phyloP scores from a whole-genome alignment of 2,113 vertebrate species.

The Ranitomeya variabilis region DNA sequence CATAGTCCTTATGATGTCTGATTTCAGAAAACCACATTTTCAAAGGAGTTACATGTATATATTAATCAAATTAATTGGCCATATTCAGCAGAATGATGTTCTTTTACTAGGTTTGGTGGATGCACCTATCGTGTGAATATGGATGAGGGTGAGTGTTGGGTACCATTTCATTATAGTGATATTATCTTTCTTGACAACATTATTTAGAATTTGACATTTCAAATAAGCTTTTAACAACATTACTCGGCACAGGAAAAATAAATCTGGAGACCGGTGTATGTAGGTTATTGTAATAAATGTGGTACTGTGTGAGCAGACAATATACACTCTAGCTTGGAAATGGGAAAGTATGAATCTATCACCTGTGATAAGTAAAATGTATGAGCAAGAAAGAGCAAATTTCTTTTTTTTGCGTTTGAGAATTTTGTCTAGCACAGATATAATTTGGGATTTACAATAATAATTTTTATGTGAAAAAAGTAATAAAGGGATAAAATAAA shows the following conservation, averaged over 20 bases:
- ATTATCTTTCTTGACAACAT: not conserved
- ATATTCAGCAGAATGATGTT: not conserved
- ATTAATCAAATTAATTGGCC: not conserved
- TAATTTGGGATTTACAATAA: not conserved
- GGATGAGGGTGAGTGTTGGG: not conserved
- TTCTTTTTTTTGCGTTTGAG: not conserved
- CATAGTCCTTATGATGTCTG: not conserved
- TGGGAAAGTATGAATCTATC: not conserved
- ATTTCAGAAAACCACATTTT: not conserved
- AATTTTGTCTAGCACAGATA: not conserved
- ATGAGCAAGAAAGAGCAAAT: not conserved
- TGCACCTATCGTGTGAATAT: not conserved
- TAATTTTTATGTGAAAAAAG: not conserved
- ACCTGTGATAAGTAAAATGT: not conserved
- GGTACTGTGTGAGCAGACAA: not conserved
- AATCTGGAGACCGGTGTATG: not conserved
- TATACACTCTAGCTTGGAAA: not conserved
- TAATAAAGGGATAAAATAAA: not conserved
- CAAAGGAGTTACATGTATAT: not conserved
- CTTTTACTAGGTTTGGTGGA: not conserved
- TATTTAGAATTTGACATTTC: constrained; percentile 7
- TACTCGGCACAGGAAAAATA: not conserved
- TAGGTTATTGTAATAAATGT: not conserved
- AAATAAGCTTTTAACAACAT: not conserved
- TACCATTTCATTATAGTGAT: not conserved